Conservation (phyloP, 2,888 invertebrate species). For the Thecophora atra region DNA sequence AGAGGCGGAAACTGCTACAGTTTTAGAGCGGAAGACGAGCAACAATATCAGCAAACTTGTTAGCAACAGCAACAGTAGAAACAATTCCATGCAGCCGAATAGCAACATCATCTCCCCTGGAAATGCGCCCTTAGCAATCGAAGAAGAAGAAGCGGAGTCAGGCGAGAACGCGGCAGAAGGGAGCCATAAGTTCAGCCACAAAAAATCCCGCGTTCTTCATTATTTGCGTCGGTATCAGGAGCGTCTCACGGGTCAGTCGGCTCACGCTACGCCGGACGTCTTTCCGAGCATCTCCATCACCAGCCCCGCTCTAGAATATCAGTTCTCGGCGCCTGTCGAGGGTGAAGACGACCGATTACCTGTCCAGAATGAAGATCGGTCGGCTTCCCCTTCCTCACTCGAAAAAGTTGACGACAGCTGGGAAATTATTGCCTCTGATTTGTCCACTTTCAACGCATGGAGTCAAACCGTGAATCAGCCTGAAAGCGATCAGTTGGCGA, state of each 20-base stretch:
- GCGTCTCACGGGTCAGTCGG: conserved; percentile 62
- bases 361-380: conserved; percentile 12
- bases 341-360: conserved; percentile 8
- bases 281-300: conserved; percentile 18
- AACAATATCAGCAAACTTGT: conserved; percentile 38
- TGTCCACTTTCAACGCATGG: conserved; percentile 23
- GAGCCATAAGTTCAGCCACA: conserved; percentile 50
- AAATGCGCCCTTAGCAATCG: conserved; percentile 57
- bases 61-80: conserved; percentile 39
- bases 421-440: conserved; percentile 49
- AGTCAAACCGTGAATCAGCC: not conserved
- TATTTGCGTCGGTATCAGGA: conserved; percentile 65
- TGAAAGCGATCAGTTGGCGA: conserved; percentile 40
- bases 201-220: conserved; percentile 65
- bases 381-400: conserved; percentile 10
- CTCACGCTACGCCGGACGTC: conserved; percentile 45
- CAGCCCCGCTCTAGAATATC: conserved; percentile 5
- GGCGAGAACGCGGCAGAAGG: conserved; percentile 16
- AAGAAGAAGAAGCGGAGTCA: conserved; percentile 47
- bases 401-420: conserved; percentile 34
- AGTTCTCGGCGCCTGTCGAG: conserved; percentile 4
- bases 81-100: conserved; percentile 44
- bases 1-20: conserved; percentile 51
- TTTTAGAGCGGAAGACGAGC: conserved; percentile 41
- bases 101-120: not conserved